Percentiles rank a stretch among this genome's conserved stretches.
phyloP scores from a whole-genome alignment of 2,888 invertebrate species.

The Caenorhabditis imperialis region DNA sequence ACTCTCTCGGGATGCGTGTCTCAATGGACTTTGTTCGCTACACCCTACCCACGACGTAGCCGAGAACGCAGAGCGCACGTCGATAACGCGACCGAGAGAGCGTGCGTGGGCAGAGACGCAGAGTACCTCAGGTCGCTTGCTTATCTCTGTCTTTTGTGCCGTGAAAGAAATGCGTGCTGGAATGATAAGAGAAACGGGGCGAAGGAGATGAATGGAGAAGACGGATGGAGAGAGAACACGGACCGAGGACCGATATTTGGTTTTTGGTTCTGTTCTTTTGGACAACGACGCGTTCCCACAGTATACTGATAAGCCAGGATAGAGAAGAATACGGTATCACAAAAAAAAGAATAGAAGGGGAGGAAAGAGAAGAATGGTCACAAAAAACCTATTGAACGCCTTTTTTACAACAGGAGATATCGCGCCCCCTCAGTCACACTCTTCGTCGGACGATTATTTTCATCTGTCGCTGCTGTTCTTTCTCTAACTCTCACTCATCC shows the following conservation, averaged over 20 bases:
- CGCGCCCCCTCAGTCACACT: too few species aligned
- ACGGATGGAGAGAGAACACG: neutral
- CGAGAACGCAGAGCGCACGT: slow-evolving; percentile 2
- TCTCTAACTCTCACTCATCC: too few species aligned
- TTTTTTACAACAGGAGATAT: too few species aligned
- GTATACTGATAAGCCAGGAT: too few species aligned
- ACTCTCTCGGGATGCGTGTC: slow-evolving; percentile 13
- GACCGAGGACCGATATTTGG: slow-evolving; percentile 4
- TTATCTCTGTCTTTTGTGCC: neutral
- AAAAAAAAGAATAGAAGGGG: too few species aligned
- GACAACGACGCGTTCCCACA: too few species aligned
- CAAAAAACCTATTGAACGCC: too few species aligned
- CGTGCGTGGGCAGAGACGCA: neutral
- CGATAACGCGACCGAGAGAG: neutral
- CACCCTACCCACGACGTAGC: slow-evolving; percentile 18
- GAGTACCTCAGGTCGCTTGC: neutral
- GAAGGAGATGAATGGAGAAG: neutral
- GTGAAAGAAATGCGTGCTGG: neutral
- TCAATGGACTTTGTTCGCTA: slow-evolving; percentile 38
- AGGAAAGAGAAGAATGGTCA: too few species aligned
- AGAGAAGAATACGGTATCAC: too few species aligned
- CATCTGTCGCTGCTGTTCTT: too few species aligned
- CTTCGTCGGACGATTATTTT: too few species aligned
- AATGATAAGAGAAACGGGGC: neutral
- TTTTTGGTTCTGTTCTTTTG: neutral